A percentile compares a stretch with the other conserved stretches of the same genome.
phyloP scores from a whole-genome alignment of 2,113 vertebrate species.

The Sinocyclocheilus maitianheensis region DNA sequence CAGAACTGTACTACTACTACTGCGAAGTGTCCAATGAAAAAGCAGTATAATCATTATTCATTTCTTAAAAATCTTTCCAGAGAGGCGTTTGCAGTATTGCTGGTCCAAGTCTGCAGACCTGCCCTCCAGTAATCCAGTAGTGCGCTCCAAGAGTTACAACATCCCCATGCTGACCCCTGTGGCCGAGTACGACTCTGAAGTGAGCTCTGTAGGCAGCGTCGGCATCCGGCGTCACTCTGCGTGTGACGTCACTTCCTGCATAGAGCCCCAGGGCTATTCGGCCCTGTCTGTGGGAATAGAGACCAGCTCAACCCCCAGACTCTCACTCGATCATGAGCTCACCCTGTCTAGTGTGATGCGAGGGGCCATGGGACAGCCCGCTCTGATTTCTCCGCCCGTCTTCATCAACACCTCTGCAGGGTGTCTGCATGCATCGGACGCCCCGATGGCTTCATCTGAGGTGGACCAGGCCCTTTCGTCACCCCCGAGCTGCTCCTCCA shows the following conservation, averaged over 20 bases:
- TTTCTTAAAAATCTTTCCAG: slow-evolving; percentile 67
- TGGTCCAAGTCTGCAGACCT: slow-evolving; percentile 83
- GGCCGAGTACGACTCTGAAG: slow-evolving; percentile 89
- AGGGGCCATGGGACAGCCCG: slow-evolving; percentile 41
- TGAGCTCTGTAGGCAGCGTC: slow-evolving; percentile 72
- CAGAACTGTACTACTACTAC: background rate
- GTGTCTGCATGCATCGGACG: slow-evolving; percentile 71
- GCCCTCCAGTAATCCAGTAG: slow-evolving; percentile 87
- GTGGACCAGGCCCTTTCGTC: slow-evolving; percentile 76
- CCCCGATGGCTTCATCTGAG: slow-evolving; percentile 71
- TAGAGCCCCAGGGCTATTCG: slow-evolving; percentile 81
- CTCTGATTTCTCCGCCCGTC: slow-evolving; percentile 67
- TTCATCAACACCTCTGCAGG: slow-evolving; percentile 70
- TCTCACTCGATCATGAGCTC: slow-evolving; percentile 71
- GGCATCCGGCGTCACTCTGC: slow-evolving; percentile 90
- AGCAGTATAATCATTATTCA: background rate
- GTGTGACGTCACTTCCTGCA: slow-evolving; percentile 90
- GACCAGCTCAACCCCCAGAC: slow-evolving; percentile 52
- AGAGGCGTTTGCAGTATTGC: slow-evolving; percentile 84
- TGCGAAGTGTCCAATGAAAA: background rate
- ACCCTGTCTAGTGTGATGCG: slow-evolving; percentile 42
- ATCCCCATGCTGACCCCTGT: slow-evolving; percentile 93
- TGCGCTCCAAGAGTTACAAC: slow-evolving; percentile 95
- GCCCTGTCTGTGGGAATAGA: slow-evolving; percentile 56
- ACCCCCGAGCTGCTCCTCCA: slow-evolving; percentile 81